Evolutionary conservation across 2,113 vertebrate genomes (phyloP).

Genomic region (Pseudopipra pipra): DNA sequence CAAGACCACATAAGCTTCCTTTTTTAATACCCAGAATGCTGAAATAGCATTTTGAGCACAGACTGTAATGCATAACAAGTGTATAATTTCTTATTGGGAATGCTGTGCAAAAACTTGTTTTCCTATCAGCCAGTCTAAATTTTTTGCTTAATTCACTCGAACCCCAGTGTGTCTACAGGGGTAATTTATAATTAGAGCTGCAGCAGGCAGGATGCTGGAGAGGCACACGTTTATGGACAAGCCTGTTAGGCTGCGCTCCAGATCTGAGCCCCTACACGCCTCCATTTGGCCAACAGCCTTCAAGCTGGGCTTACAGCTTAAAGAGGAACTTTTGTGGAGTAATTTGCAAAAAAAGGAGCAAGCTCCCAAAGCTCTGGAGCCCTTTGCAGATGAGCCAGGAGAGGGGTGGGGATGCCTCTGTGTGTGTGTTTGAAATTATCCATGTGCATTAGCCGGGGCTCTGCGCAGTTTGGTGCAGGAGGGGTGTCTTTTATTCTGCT

Average conservation of each 20-base stretch:
- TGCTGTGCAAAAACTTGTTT: constrained; percentile 73
- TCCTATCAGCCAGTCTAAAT: constrained; percentile 64
- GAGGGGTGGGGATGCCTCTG: not conserved
- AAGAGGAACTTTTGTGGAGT: constrained; percentile 20
- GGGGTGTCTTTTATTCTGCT: constrained; percentile 20
- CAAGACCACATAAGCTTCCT: constrained; percentile 80
- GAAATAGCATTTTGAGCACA: constrained; percentile 80
- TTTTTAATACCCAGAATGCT: constrained; percentile 82
- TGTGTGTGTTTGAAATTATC: not conserved
- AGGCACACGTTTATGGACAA: constrained; percentile 29
- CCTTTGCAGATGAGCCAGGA: not conserved
- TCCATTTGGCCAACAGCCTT: constrained; percentile 60
- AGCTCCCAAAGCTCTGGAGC: not conserved
- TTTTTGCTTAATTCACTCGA: constrained; percentile 73
- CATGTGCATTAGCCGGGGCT: not conserved
- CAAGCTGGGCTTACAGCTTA: constrained; percentile 42
- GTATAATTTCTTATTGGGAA: constrained; percentile 79
- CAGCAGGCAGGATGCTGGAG: constrained; percentile 46
- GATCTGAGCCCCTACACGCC: constrained; percentile 40
- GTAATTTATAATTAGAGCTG: constrained; percentile 69
- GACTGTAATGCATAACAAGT: constrained; percentile 81
- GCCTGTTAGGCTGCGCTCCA: constrained; percentile 58
- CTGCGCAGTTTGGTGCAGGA: not conserved
- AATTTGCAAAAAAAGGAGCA: not conserved
- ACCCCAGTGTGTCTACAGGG: constrained; percentile 59